Conservation (phyloP, 1,140 invertebrate species). For the Neuroterus valhalla region DNA sequence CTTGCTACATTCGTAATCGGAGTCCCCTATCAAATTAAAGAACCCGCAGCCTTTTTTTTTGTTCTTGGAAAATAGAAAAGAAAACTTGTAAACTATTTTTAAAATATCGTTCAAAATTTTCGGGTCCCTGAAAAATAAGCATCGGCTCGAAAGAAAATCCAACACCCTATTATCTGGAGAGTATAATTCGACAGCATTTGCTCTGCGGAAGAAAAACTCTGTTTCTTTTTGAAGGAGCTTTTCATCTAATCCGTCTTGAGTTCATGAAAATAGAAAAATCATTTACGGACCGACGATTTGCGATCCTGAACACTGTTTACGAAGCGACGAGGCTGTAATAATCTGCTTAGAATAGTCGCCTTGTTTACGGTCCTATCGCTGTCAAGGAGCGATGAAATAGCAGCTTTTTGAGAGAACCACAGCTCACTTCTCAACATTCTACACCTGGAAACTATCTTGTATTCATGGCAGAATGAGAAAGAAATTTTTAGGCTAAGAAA, state of each 20-base stretch:
- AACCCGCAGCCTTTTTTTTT: neutral
- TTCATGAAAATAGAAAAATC: slow-evolving; percentile 51
- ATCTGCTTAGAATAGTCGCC: slow-evolving; percentile 60
- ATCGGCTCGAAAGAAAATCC: slow-evolving; percentile 30
- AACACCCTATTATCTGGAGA: slow-evolving; percentile 31
- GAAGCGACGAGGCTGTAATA: slow-evolving; percentile 39
- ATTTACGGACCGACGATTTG: slow-evolving; percentile 50
- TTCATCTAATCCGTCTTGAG: slow-evolving; percentile 47
- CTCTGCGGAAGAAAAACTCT: slow-evolving; percentile 4
- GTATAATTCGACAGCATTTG: neutral
- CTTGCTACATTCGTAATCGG: slow-evolving; percentile 24
- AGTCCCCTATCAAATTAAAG: neutral
- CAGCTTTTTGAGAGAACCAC: neutral
- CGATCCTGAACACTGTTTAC: slow-evolving; percentile 36
- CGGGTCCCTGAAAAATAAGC: neutral
- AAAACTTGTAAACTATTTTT: neutral
- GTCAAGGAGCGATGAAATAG: slow-evolving; percentile 34
- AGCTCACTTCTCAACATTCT: slow-evolving; percentile 6
- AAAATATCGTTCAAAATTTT: neutral
- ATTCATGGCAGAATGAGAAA: slow-evolving; percentile 25
- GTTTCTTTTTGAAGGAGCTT: slow-evolving; percentile 47
- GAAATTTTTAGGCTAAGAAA: slow-evolving; percentile 30
- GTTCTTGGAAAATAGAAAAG: neutral
- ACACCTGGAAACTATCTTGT: slow-evolving; percentile 16
- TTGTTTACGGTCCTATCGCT: slow-evolving; percentile 35